phyloP scores from a whole-genome alignment of 2,888 invertebrate species.

The Caenorhabditis sulstoni region DNA sequence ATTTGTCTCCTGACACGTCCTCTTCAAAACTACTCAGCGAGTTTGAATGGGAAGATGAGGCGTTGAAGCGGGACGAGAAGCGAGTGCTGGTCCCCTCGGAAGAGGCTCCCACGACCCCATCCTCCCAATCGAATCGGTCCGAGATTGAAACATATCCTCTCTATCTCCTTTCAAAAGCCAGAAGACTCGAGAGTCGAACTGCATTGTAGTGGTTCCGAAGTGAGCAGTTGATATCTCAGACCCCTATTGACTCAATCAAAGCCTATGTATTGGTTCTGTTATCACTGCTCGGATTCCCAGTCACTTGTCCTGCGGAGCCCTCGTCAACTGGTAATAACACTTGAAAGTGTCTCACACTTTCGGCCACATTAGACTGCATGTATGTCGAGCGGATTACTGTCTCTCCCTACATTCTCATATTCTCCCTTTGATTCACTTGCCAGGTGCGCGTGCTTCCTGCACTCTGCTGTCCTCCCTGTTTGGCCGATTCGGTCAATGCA shows the following conservation, averaged over 20 bases:
- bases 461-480: constrained; percentile 16
- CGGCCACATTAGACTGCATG: constrained; percentile 8
- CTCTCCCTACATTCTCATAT: not conserved
- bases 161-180: not conserved
- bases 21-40: constrained; percentile 52
- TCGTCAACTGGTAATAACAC: constrained; percentile 24
- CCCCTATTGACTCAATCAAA: no score
- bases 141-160: constrained; percentile 6
- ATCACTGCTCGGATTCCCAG: constrained; percentile 11
- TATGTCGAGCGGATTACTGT: constrained; percentile 41
- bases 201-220: no score
- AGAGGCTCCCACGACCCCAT: not conserved
- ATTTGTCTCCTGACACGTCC: constrained; percentile 52
- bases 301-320: constrained; percentile 1
- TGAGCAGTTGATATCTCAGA: no score
- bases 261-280: no score
- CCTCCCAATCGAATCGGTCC: no score
- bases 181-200: no score
- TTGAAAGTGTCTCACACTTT: constrained; percentile 30
- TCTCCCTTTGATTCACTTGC: constrained; percentile 4
- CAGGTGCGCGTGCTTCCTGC: constrained; percentile 45
- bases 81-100: not conserved
- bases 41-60: constrained; percentile 36
- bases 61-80: constrained; percentile 6
- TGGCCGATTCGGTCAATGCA: constrained; percentile 55